phyloP scores from a whole-genome alignment of 2,797 vertebrate genomes.

The Manis javanica region DNA sequence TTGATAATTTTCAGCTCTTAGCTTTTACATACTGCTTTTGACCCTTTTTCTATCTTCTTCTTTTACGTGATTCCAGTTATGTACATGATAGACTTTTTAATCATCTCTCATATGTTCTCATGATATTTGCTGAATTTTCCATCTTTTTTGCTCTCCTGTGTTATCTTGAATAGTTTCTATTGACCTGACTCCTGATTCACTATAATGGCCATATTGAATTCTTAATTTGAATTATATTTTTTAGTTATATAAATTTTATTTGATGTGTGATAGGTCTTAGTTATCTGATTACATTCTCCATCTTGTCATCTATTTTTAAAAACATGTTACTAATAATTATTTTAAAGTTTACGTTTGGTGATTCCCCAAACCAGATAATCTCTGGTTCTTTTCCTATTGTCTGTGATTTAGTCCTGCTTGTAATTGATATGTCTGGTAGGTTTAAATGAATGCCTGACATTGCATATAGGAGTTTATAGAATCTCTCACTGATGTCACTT shows the following conservation, averaged over 20 bases:
- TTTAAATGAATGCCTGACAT: background rate
- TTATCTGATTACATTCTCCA: background rate
- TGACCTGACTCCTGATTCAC: background rate
- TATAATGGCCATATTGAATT: background rate
- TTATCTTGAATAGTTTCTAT: background rate
- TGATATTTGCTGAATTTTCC: background rate
- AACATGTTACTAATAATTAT: background rate
- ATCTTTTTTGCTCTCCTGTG: background rate
- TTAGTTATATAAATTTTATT: background rate
- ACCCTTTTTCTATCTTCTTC: background rate
- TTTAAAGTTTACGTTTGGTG: background rate
- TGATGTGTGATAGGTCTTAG: background rate
- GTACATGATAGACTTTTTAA: background rate
- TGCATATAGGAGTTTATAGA: background rate
- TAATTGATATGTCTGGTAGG: background rate
- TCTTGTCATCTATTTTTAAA: background rate
- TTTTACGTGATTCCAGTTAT: background rate
- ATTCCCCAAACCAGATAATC: background rate
- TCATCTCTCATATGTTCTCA: background rate
- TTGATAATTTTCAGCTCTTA: background rate
- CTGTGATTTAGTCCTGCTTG: background rate
- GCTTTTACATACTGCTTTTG: slow-evolving; percentile 5
- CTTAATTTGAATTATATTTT: background rate
- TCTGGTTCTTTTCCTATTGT: background rate
- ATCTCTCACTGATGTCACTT: background rate